phyloP scores from a whole-genome alignment of 2,888 invertebrate genomes.

The Cinara cedri region DNA sequence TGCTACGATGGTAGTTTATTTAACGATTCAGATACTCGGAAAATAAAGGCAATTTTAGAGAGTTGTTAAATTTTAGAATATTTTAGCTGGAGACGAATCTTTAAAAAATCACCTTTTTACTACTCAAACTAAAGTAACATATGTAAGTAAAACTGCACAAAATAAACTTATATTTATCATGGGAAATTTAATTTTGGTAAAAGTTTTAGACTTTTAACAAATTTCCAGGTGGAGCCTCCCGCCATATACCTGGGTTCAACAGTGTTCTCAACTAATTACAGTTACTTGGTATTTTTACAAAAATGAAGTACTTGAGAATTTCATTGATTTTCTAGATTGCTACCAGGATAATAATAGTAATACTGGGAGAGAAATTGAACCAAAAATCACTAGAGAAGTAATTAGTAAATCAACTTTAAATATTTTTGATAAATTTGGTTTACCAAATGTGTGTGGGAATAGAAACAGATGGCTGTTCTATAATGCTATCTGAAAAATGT shows the following conservation, averaged over 20 bases:
- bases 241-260: slow-evolving; percentile 61
- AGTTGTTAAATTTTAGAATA: too few species aligned
- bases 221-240: slow-evolving; percentile 60
- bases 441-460: too few species aligned
- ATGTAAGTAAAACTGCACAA: slow-evolving; percentile 61
- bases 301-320: slow-evolving; percentile 18
- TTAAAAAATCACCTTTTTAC: slow-evolving; percentile 60
- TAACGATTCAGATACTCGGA: slow-evolving; percentile 17
- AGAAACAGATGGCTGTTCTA: too few species aligned
- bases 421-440: too few species aligned
- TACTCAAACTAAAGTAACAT: slow-evolving; percentile 59
- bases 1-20: slow-evolving; percentile 58
- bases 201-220: slow-evolving; percentile 42
- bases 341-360: slow-evolving; percentile 17
- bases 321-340: slow-evolving; percentile 13
- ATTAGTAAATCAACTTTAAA: too few species aligned
- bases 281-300: slow-evolving; percentile 33
- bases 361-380: slow-evolving; percentile 15
- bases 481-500: too few species aligned
- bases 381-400: neutral
- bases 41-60: slow-evolving; percentile 60
- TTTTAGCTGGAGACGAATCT: too few species aligned
- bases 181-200: slow-evolving; percentile 56
- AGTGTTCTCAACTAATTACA: slow-evolving; percentile 42
- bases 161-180: slow-evolving; percentile 61